Conservation (phyloP, 2,797 vertebrate species). For the Columba guinea region DNA sequence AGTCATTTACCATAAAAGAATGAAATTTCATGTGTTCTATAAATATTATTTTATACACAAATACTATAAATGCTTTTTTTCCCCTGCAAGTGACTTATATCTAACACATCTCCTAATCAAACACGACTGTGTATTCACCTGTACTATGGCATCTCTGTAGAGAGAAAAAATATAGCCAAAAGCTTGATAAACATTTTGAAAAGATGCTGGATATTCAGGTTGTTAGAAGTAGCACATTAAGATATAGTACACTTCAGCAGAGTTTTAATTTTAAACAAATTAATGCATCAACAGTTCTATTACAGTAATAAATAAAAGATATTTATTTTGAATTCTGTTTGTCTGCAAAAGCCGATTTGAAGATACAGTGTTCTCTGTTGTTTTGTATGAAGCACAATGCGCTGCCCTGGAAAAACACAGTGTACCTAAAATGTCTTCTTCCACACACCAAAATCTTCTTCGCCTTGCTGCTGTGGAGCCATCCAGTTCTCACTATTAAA, state of each 20-base stretch:
- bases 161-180: constrained; percentile 17
- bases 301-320: constrained; percentile 1
- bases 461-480: not conserved
- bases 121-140: not conserved
- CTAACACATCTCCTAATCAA: constrained; percentile 12
- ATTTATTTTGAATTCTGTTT: constrained; percentile 27
- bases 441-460: not conserved
- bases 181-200: not conserved
- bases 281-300: constrained; percentile 12
- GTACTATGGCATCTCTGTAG: not conserved
- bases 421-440: not conserved
- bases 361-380: not conserved
- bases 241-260: not conserved
- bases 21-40: not conserved
- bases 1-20: constrained; percentile 25
- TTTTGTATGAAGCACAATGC: not conserved
- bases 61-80: not conserved
- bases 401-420: not conserved
- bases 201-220: not conserved
- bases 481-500: not conserved
- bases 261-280: constrained; percentile 50
- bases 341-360: constrained; percentile 26
- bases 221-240: constrained; percentile 4
- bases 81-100: not conserved
- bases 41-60: constrained; percentile 46